Percentiles rank a stretch among this genome's conserved stretches.
Evolutionary conservation across 1,140 invertebrate species (phyloP).

Genomic region (Heliconius melpomene): DNA sequence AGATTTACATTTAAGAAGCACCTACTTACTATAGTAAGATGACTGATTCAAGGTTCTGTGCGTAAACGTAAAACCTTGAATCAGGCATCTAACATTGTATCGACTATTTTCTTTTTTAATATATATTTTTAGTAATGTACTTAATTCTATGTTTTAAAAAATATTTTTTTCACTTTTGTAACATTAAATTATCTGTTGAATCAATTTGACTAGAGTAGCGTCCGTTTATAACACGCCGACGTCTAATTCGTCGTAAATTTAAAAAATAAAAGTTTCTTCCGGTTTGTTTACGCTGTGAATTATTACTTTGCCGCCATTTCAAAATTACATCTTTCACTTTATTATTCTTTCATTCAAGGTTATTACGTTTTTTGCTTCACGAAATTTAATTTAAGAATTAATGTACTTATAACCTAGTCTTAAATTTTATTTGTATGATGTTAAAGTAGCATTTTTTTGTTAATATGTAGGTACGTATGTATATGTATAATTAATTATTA

Average conservation of each 20-base stretch:
- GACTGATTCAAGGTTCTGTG: no score
- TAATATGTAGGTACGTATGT: not conserved
- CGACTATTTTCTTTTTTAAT: not conserved
- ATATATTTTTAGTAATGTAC: not conserved
- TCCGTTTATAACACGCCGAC: not conserved
- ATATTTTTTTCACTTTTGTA: no score
- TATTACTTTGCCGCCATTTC: slow-evolving; percentile 9
- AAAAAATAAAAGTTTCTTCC: slow-evolving; percentile 8
- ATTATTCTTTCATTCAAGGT: slow-evolving; percentile 1
- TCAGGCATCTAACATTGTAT: not conserved
- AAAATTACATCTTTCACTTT: slow-evolving; percentile 2
- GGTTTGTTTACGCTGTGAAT: slow-evolving; percentile 7
- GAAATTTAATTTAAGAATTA: not conserved
- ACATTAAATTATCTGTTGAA: not conserved
- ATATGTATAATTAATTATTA: not conserved
- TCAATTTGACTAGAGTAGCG: not conserved
- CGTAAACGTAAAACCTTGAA: not conserved
- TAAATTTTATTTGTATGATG: not conserved
- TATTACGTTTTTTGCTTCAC: not conserved
- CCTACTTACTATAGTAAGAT: no score
- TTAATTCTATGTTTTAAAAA: no score
- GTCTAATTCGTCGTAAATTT: slow-evolving; percentile 6
- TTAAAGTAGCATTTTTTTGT: not conserved
- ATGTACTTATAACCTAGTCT: not conserved
- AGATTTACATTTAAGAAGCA: not conserved